Percentiles rank a stretch among this genome's conserved stretches.
Evolutionary conservation across 2,113 vertebrate genomes (phyloP).

Genomic region (Melanerpes formicivorus): DNA sequence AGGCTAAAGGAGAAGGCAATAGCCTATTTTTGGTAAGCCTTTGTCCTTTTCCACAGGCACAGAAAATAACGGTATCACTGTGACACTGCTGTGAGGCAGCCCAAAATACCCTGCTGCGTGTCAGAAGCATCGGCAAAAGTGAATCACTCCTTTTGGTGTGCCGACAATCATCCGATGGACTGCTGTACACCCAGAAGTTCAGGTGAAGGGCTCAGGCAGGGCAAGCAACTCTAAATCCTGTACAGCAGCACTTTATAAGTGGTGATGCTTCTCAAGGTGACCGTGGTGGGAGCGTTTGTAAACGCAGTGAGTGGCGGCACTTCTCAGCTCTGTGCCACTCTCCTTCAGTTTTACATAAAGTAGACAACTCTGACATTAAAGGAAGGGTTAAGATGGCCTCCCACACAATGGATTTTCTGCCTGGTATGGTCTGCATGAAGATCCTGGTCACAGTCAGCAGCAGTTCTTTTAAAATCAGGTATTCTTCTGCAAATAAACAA

Average conservation of each 20-base stretch:
- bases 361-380: background rate
- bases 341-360: background rate
- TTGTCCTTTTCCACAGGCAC: background rate
- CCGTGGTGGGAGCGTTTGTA: background rate
- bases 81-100: background rate
- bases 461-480: background rate
- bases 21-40: background rate
- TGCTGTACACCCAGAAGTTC: background rate
- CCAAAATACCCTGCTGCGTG: background rate
- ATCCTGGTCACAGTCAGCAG: background rate
- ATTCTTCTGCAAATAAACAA: background rate
- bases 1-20: constrained; percentile 1
- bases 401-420: background rate
- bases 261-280: background rate
- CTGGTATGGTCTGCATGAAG: background rate
- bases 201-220: background rate
- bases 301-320: background rate
- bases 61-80: background rate
- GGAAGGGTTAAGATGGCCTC: background rate
- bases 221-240: background rate
- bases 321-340: background rate
- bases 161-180: background rate
- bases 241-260: no score
- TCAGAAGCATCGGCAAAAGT: background rate
- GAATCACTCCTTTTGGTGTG: background rate